Percentiles rank a stretch among this genome's conserved stretches.
These are phyloP conservation scores for Sitta carolinensis DNA, from an alignment of 2,797 vertebrate species.

Conservation along the genomic window DNA sequence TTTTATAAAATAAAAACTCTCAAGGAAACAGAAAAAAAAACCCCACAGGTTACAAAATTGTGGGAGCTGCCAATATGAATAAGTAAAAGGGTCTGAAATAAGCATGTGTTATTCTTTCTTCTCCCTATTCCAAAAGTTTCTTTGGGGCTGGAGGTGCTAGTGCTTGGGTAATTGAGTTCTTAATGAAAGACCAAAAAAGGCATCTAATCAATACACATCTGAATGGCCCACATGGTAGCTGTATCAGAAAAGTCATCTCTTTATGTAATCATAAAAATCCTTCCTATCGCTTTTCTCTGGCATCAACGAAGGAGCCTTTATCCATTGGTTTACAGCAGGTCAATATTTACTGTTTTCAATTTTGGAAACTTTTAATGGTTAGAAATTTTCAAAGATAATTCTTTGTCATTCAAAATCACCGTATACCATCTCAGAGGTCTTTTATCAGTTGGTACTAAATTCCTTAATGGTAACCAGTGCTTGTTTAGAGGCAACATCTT, in stretches of 20 bases:
- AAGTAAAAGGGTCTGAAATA: background rate
- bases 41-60: background rate
- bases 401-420: background rate
- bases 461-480: background rate
- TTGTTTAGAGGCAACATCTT: background rate
- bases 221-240: background rate
- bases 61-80: background rate
- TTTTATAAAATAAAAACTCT: background rate
- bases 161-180: background rate
- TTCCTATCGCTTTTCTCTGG: background rate
- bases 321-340: background rate
- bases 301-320: background rate
- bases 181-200: background rate
- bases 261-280: background rate
- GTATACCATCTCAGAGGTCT: background rate
- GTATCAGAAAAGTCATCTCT: background rate
- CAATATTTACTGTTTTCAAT: background rate
- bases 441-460: background rate
- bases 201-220: background rate
- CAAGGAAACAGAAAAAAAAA: background rate
- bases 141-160: background rate
- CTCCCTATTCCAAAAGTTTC: background rate
- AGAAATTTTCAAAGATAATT: background rate
- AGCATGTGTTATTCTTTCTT: background rate
- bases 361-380: background rate